These are phyloP conservation scores for Archaeoteleia sp. DNA, from an alignment of 2,888 invertebrate genomes.

Conservation along the genomic window DNA sequence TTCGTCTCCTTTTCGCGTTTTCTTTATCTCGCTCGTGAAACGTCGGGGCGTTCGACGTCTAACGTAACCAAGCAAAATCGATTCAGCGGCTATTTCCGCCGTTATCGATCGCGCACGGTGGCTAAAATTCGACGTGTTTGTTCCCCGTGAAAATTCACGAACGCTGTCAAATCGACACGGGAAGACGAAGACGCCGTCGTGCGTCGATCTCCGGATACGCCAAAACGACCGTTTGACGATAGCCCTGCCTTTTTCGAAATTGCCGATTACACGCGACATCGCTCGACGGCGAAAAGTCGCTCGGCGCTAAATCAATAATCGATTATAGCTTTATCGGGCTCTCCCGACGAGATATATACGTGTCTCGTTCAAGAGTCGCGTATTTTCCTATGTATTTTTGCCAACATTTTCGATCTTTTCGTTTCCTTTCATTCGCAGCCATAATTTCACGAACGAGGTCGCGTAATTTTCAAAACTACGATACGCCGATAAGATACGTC, in stretches of 20 bases:
- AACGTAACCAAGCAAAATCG: slow-evolving; percentile 53
- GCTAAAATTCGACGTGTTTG: slow-evolving; percentile 35
- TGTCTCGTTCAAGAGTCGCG: too few species aligned
- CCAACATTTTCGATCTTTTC: not conserved
- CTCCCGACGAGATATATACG: not conserved
- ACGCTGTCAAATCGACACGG: slow-evolving; percentile 2
- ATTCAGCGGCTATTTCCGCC: slow-evolving; percentile 57
- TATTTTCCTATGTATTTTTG: too few species aligned
- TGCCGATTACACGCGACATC: not conserved
- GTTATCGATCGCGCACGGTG: slow-evolving; percentile 43
- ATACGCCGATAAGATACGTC: too few species aligned
- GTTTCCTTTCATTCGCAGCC: too few species aligned
- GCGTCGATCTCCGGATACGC: not conserved
- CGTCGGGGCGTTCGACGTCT: slow-evolving; percentile 24
- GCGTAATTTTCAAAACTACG: too few species aligned
- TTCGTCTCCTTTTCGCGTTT: slow-evolving; percentile 5
- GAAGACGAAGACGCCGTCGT: slow-evolving; percentile 2
- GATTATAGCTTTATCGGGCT: slow-evolving; percentile 4
- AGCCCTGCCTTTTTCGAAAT: slow-evolving; percentile 1
- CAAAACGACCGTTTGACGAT: not conserved
- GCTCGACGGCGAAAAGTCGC: not conserved
- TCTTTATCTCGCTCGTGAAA: slow-evolving; percentile 3
- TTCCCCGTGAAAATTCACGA: not conserved
- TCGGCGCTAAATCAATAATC: slow-evolving; percentile 3
- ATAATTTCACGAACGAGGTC: too few species aligned